A percentile compares a stretch with the other conserved stretches of the same genome.
These are phyloP conservation scores for Orbicella faveolata DNA, from an alignment of 64 coral and sea anemone species.

Conservation along the genomic window DNA sequence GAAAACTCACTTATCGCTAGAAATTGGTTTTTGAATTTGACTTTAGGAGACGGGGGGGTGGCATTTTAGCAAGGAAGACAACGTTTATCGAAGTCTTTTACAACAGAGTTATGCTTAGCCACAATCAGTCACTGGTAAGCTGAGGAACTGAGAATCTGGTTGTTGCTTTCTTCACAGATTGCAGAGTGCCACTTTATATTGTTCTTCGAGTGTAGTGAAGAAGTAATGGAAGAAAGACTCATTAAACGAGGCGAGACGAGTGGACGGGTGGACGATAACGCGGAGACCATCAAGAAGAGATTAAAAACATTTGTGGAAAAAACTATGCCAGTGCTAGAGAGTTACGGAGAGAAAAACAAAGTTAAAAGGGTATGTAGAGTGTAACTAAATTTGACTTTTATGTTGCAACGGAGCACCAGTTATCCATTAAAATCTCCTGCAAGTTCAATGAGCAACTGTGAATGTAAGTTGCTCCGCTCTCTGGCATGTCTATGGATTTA, in stretches of 20 bases:
- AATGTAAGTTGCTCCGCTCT: no score
- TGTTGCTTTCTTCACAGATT: slow-evolving; percentile 45
- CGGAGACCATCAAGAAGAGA: slow-evolving; percentile 72
- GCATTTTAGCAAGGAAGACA: neutral
- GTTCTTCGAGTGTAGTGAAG: slow-evolving; percentile 77
- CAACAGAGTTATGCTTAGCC: neutral
- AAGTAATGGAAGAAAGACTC: slow-evolving; percentile 73
- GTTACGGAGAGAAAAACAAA: slow-evolving; percentile 68
- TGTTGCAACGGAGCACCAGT: no score
- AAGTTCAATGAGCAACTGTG: no score
- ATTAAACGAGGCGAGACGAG: slow-evolving; percentile 80
- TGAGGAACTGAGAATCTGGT: neutral
- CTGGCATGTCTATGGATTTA: no score
- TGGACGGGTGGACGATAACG: slow-evolving; percentile 77
- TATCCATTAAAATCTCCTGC: no score
- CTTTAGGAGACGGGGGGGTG: no score
- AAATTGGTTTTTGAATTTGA: no score
- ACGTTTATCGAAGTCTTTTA: neutral
- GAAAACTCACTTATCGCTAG: no score
- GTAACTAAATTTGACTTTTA: no score
- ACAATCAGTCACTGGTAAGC: neutral
- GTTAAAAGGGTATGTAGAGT: slow-evolving; percentile 69
- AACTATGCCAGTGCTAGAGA: slow-evolving; percentile 76
- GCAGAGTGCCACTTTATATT: slow-evolving; percentile 83
- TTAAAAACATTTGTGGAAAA: slow-evolving; percentile 77